Conservation (phyloP, 2,113 vertebrate species). For the Ochotona princeps region DNA sequence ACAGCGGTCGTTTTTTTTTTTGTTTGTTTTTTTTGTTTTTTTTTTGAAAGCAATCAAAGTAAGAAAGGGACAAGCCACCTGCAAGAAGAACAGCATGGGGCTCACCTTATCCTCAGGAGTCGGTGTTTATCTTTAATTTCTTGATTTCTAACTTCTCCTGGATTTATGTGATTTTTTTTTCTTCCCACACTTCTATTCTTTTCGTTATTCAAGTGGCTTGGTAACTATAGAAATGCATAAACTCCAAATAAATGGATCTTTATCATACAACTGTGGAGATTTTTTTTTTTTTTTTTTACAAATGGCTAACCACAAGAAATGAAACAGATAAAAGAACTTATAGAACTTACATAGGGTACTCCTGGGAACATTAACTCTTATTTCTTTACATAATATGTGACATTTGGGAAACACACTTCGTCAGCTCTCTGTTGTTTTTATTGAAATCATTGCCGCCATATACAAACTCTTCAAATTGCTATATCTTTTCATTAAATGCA, state of each 20-base stretch:
- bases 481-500: background rate
- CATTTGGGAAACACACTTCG: background rate
- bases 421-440: background rate
- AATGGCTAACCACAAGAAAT: background rate
- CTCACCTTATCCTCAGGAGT: background rate
- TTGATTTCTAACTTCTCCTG: background rate
- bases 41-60: background rate
- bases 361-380: background rate
- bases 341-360: background rate
- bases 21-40: no score
- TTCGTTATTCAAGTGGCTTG: background rate
- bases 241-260: constrained; percentile 28
- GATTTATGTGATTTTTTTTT: background rate
- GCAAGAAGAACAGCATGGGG: rapidly evolving
- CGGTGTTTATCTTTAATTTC: background rate
- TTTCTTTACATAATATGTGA: background rate
- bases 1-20: background rate
- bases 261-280: background rate
- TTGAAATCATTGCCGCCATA: constrained; percentile 7
- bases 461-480: constrained; percentile 12
- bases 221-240: background rate
- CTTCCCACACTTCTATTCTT: background rate
- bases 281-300: background rate
- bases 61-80: background rate
- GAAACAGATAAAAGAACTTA: background rate